Evolutionary conservation across 1,140 invertebrate species (phyloP).

Genomic region (Glossosoma conforme): DNA sequence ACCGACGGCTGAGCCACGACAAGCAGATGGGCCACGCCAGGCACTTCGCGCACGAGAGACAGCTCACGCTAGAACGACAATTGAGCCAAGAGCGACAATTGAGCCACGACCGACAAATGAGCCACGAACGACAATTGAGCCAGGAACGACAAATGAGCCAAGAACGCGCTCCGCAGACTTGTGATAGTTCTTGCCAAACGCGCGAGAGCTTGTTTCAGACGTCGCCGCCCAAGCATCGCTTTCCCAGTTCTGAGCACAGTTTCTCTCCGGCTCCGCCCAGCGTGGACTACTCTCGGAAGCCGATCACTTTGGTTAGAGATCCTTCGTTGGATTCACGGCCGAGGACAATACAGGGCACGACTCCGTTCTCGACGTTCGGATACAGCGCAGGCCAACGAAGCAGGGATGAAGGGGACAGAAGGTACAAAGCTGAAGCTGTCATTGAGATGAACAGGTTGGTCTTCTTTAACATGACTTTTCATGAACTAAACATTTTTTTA

Average conservation of each 20-base stretch:
- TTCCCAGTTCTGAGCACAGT: conserved; percentile 35
- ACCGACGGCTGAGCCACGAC: too few species aligned
- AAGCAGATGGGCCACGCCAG: too few species aligned
- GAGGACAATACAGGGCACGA: conserved; percentile 9
- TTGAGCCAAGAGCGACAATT: too few species aligned
- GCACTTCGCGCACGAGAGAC: too few species aligned
- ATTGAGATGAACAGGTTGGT: conserved; percentile 58
- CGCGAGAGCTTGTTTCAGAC: conserved; percentile 67
- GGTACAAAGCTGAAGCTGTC: conserved; percentile 59
- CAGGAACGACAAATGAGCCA: too few species aligned
- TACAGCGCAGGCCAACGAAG: conserved; percentile 50
- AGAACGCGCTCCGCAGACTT: conserved; percentile 60
- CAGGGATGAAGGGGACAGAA: conserved; percentile 43
- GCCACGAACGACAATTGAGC: not conserved
- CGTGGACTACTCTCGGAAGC: conserved; percentile 28
- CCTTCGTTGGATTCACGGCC: conserved; percentile 18
- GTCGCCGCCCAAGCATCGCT: conserved; percentile 34
- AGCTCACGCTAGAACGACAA: too few species aligned
- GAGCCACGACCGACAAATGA: too few species aligned
- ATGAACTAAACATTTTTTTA: too few species aligned
- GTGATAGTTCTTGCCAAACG: conserved; percentile 74
- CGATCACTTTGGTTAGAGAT: conserved; percentile 5
- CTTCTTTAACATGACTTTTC: too few species aligned
- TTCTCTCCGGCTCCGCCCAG: conserved; percentile 24
- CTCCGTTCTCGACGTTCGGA: conserved; percentile 52